phyloP scores from a whole-genome alignment of 2,797 vertebrate species.

The Esox masquinongy region DNA sequence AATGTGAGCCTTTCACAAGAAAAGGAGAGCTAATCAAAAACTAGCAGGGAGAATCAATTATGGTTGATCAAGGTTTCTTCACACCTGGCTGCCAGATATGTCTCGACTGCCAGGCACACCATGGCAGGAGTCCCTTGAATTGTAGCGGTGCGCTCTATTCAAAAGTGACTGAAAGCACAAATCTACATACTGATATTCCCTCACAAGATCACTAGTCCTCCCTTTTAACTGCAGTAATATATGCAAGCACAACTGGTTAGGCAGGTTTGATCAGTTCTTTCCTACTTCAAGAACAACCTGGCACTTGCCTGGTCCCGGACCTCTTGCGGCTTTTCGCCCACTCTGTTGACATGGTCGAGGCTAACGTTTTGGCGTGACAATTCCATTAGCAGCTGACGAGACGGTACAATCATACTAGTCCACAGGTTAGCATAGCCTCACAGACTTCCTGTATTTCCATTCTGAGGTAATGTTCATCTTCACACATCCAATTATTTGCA shows the following conservation, averaged over 20 bases:
- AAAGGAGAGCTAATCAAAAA: background rate
- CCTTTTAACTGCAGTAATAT: background rate
- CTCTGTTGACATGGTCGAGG: background rate
- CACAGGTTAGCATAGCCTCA: conserved; percentile 10
- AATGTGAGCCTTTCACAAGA: background rate
- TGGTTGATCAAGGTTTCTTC: background rate
- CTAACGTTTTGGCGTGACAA: conserved; percentile 48
- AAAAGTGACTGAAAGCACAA: background rate
- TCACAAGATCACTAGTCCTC: background rate
- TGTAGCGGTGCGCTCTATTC: background rate
- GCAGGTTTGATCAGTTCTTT: background rate
- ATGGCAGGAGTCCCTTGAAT: background rate
- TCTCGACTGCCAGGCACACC: background rate
- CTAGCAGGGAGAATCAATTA: background rate
- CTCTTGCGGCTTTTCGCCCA: background rate
- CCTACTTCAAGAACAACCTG: background rate
- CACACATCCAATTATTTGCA: conserved; percentile 17
- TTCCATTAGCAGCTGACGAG: background rate
- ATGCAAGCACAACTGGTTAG: background rate
- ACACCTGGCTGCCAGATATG: background rate
- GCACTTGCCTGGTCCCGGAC: background rate
- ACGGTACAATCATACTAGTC: background rate
- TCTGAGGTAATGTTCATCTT: conserved; percentile 45
- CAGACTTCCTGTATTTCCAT: conserved; percentile 52
- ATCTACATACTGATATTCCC: background rate